Base-by-base conservation (phyloP, 2,888 invertebrate species). In the Carabus problematicus region DNA sequence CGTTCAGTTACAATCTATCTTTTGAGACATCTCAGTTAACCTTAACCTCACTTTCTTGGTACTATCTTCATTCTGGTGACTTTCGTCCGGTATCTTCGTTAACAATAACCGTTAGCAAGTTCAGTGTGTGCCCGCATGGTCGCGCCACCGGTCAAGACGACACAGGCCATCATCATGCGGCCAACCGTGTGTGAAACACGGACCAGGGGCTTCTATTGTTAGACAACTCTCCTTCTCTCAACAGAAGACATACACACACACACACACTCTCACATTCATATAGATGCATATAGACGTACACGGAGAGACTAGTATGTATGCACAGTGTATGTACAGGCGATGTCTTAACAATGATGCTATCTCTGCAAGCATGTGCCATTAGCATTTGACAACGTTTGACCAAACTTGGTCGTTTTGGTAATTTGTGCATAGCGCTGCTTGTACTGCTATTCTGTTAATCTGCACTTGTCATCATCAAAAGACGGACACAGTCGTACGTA, bases 391-490 rank as follows among this genome's bases (percentile, higher is more conserved):
- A 29, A 56, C 40, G 52, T 52, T 52, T 52, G 52, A 52, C 52
- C 52, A 52, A 52, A 52, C 14, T 52, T 52, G 52, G 52, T 52
- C 52, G 52, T 52, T 52, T 52, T 19, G 52, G 52, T 52, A 16
- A 52, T 56, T 39, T 56, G 56, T 56, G 29, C 40, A 29, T 29
- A 29, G 19, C 12, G 56, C 29, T 14, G 29, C 18, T 29, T 56
- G 40, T 12, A 56, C 29, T 3, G 40, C 7, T 39, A 29, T 18
- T 56, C 56, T 56, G 29, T 29, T 45, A 56, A 56, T 56, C 56
- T 56, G 56, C 29, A 56, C 56, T 56, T 56, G 56, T 56, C 56
- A 56, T 56, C 56, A 56, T 56, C 56, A 56, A 56, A 56, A 29
- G 29, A 29, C 29, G 29, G 29, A 29, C 29, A 29, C 29, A 29